Conservation (phyloP, 2,888 invertebrate species). For the Caenorhabditis macrosperma region DNA sequence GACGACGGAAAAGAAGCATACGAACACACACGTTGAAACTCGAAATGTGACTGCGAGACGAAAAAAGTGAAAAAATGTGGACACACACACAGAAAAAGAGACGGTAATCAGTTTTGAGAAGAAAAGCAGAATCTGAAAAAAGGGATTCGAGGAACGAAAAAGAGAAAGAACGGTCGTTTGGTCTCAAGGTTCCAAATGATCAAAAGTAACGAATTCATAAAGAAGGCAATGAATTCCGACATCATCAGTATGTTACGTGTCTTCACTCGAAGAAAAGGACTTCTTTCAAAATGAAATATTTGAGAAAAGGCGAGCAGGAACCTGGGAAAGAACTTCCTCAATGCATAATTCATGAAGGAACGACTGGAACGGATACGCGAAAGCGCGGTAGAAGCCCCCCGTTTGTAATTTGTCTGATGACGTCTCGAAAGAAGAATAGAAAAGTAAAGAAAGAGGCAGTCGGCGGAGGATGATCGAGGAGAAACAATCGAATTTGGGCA, state of each 20-base stretch:
- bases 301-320: not conserved
- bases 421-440: not conserved
- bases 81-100: constrained; percentile 7
- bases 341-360: not conserved
- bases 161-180: not conserved
- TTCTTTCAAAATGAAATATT: too few relatives aligned
- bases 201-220: too few relatives aligned
- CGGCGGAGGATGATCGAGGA: not conserved
- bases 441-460: not conserved
- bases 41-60: not conserved
- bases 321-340: not conserved
- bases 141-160: not conserved
- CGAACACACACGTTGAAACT: constrained; percentile 3
- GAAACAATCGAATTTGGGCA: constrained; percentile 41
- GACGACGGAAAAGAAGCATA: constrained; percentile 7
- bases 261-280: too few relatives aligned
- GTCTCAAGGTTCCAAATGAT: not conserved
- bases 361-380: not conserved
- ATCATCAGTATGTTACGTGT: too few relatives aligned
- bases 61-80: constrained; percentile 18
- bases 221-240: too few relatives aligned
- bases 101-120: constrained; percentile 11
- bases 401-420: not conserved
- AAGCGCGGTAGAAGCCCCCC: not conserved
- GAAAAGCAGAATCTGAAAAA: not conserved